Evolutionary conservation across 2,797 vertebrate species (phyloP), one percentile per base, ranked within the genome.

Genomic region (Scyliorhinus canicula): DNA sequence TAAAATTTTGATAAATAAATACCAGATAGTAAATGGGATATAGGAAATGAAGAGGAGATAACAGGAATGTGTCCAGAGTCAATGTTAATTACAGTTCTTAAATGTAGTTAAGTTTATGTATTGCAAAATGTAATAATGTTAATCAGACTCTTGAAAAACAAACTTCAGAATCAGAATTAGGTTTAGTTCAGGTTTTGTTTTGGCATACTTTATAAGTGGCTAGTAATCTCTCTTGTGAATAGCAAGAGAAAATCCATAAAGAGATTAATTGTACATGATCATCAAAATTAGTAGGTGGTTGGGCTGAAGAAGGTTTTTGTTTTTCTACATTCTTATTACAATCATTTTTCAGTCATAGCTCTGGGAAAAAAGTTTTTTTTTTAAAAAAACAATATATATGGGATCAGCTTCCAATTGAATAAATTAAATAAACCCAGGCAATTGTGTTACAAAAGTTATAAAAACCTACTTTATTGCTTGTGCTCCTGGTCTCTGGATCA

Each of bases 401-500:
- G 35, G 71, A 74, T 74, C 71, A 12, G 71, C 21, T 85, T 50
- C 82, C 50, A 85, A 52, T 52, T 47, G 55, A 57, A 88, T 52
- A 31, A 85, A 52, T 52, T 47, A 35, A 57, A 88, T 52, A 31
- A 88, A 57, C 31, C 2, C 31, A 74, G 35, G 35, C 35, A 74
- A 74, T 74, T 47, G 7, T 82, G 24, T 65, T 91, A 44, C 1
- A 60, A 40, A 63, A 26, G 35, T 91, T 11, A 40, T 91, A 91
- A 91, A 94, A 60, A 63, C 96, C 96, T 96, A 99, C 99, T 98
- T 99, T 95, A 99, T 96, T 96, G 99, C 98, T 97, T 99, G 98
- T 95, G 98, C 99, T 95, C 99, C 99, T n/a, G 99, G 97, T 96
- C 99, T 98, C 95, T 99, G 99, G 0, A 98, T 97, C 96, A 99